Base-by-base conservation (phyloP, 1,140 invertebrate species). In the Caenorhabditis briggsae region DNA sequence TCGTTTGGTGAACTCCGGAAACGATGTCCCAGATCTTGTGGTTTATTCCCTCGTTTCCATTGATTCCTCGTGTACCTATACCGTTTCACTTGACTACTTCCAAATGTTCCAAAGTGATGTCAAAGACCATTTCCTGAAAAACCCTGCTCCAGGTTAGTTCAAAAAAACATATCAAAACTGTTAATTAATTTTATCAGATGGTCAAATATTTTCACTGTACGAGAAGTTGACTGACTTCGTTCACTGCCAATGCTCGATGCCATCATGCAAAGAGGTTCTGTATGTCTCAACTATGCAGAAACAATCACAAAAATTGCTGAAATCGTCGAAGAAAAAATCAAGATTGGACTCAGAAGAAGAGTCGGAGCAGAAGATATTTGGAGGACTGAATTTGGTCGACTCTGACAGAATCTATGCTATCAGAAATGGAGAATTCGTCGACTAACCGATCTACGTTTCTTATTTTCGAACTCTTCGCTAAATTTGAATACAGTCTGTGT, bases 71-170 rank as follows among this genome's bases (percentile, higher is more conserved):
- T n/a, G n/a, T 41, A 46, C 41, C 5, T 18, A 46, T 70, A 41
- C 33, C 0, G 16, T 70, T 0, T 46, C 64, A 7, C 9, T 70
- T 5, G 23, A 70, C 18, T 70, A 70, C 18, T 70, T 16, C 64
- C 43, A 46, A n/a, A 70, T 70, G 64, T 70, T 70, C 41, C 64
- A 18, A n/a, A 11, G 18, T 18, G 23, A 70, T n/a, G 64, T 64
- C 23, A 7, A 64, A 41, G 2, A 64, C 9, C 33, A 33, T 41
- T 64, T 64, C 25, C 23, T 9, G 12, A 58, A 20, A 58, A 58
- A 58, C 18, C 16, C 16, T 14, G 16, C 56, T 20, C n/a, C 16
- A n/a, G 8, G 56, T 58, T n/a, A 16, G 50, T 53, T 53, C n/a
- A 58, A 58, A 18, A n/a, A n/a, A 14, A n/a, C 56, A 58, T n/a